These are phyloP conservation scores for Polymixis flavicincta DNA, from an alignment of 2,888 invertebrate genomes.

Conservation along the genomic window DNA sequence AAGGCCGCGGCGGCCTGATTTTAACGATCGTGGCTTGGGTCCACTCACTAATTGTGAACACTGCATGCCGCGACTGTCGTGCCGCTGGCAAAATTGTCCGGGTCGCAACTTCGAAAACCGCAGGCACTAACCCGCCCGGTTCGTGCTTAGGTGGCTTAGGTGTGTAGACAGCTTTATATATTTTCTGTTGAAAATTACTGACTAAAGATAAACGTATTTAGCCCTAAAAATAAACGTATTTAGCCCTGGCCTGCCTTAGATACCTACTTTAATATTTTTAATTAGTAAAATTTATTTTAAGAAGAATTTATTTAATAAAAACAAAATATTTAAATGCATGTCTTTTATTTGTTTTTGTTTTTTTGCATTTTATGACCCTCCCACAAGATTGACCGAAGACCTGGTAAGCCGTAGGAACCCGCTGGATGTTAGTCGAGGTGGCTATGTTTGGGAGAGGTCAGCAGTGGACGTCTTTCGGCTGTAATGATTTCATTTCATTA, in stretches of 20 bases:
- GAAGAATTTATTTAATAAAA: slow-evolving; percentile 55
- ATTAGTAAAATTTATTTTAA: slow-evolving; percentile 50
- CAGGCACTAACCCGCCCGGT: no score
- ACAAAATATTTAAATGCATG: slow-evolving; percentile 35
- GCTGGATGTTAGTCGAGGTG: no score
- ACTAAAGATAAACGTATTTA: not conserved
- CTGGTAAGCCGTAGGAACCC: not conserved
- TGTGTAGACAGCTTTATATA: no score
- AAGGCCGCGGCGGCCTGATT: no score
- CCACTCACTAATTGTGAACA: no score
- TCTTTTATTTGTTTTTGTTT: slow-evolving; percentile 49
- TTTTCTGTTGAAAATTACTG: not conserved
- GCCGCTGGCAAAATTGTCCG: no score
- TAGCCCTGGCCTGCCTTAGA: not conserved
- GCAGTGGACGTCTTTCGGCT: not conserved
- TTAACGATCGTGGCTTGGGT: no score
- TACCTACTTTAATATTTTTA: slow-evolving; percentile 25
- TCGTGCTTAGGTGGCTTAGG: no score
- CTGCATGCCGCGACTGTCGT: no score
- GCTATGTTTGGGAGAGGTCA: not conserved
- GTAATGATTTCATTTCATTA: not conserved
- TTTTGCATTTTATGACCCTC: not conserved
- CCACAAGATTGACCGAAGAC: not conserved
- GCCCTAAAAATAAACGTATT: not conserved
- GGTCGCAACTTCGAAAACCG: no score